Percentiles rank a stretch among this genome's conserved stretches.
Conservation (phyloP, 2,113 vertebrate species). For the Anhinga rufa region DNA sequence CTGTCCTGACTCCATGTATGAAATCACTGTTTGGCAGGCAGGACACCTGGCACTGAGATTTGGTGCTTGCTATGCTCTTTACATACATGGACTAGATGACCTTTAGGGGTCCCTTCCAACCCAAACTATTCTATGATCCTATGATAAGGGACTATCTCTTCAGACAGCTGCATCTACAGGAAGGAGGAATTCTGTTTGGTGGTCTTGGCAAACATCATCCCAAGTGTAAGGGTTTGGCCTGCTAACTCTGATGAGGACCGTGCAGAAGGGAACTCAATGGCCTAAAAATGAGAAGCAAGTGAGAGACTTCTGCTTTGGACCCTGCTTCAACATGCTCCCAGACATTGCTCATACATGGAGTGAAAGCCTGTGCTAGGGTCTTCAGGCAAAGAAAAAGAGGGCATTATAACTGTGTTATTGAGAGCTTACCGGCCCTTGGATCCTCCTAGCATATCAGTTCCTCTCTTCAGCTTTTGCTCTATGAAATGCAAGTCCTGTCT, state of each 20-base stretch:
- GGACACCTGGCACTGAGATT: not conserved
- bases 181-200: not conserved
- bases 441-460: not conserved
- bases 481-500: not conserved
- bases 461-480: not conserved
- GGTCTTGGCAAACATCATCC: not conserved
- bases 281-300: not conserved
- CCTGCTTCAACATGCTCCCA: not conserved
- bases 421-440: not conserved
- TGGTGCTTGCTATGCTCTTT: not conserved
- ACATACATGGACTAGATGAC: not conserved
- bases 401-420: not conserved
- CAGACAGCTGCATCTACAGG: not conserved
- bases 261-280: not conserved
- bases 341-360: not conserved
- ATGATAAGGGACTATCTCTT: not conserved
- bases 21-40: not conserved
- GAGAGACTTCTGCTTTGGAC: not conserved
- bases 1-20: rapidly evolving
- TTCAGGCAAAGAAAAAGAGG: not conserved
- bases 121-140: not conserved
- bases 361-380: not conserved
- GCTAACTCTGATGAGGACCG: not conserved
- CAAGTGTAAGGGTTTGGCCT: not conserved
- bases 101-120: not conserved